Evolutionary conservation across 2,797 vertebrate species (phyloP), one percentile per base, ranked within the genome.

Genomic region (Peromyscus aztecus): DNA sequence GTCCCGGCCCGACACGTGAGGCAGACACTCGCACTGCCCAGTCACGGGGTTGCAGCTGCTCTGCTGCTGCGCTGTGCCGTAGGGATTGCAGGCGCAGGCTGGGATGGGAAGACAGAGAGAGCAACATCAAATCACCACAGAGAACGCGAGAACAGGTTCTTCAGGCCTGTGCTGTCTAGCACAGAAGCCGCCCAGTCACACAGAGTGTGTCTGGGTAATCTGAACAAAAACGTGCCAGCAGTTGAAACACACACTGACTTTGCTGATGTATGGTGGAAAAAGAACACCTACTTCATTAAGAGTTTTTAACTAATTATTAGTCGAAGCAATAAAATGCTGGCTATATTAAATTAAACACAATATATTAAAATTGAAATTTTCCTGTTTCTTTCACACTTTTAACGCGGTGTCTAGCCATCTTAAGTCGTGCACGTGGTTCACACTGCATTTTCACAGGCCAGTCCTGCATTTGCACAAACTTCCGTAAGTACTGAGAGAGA

Each of bases 21-120:
- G 98, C 29, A 99, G 98, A 97, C 99, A 99, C 76, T 98, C 98
- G 0, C 99, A 99, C 97, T 99, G 99, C 17, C 99, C 99, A 0
- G 99, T 99, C 97, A 99, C 99, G 90, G 99, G 99, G 88, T 98
- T 99, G 81, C 99, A 99, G 98, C 84, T 81, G 0, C 98, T 99
- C 98, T 99, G 99, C 40, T 98, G 98, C 69, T 98, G 98, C 80
- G 98, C 98, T 0, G 99, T 99, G 6, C 99, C 99, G 0, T 98
- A 98, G 0, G 98, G 98, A 73, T 99, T 99, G 96, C 99, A 99
- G 24, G 97, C 96, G 71, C 99, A 99, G 52, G 99, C 99, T 99
- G 97, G 8, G 89, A 94, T 1, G 59, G 76, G 87, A 88, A 19
- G 46, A 85, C 89, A 46, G 52, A 59, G 81, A 92, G 0, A 49